Evolutionary conservation across 2,113 vertebrate species (phyloP).

Genomic region (Edolisoma coerulescens): DNA sequence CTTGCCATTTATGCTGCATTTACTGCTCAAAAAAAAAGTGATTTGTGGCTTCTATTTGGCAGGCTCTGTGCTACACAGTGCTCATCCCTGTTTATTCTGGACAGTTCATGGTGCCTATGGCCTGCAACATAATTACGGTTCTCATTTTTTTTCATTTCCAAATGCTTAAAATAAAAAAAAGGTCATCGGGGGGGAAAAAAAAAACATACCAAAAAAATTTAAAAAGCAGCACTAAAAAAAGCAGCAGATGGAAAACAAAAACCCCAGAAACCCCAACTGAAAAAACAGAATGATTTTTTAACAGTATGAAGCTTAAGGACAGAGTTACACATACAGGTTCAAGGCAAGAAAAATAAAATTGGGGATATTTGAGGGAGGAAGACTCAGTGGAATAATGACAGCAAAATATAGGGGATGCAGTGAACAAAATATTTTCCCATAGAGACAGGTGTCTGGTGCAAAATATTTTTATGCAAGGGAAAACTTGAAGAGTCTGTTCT

Average conservation of each 20-base stretch:
- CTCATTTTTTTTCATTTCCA: background rate
- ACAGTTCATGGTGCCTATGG: background rate
- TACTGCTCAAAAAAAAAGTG: background rate
- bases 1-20: background rate
- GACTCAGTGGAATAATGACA: background rate
- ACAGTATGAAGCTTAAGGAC: background rate
- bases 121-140: background rate
- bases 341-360: background rate
- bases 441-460: background rate
- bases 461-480: background rate
- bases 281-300: background rate
- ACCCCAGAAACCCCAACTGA: fast-evolving
- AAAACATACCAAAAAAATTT: background rate
- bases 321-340: background rate
- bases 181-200: fast-evolving
- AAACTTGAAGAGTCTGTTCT: background rate
- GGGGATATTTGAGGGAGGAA: background rate
- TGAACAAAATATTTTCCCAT: background rate
- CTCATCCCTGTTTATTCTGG: background rate
- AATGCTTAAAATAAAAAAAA: background rate
- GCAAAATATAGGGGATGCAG: background rate
- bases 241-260: background rate
- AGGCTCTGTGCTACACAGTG: fast-evolving
- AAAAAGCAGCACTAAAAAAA: fast-evolving
- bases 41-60: background rate